Conservation (phyloP, 2,113 vertebrate genomes). For the Onychostoma macrolepis region DNA sequence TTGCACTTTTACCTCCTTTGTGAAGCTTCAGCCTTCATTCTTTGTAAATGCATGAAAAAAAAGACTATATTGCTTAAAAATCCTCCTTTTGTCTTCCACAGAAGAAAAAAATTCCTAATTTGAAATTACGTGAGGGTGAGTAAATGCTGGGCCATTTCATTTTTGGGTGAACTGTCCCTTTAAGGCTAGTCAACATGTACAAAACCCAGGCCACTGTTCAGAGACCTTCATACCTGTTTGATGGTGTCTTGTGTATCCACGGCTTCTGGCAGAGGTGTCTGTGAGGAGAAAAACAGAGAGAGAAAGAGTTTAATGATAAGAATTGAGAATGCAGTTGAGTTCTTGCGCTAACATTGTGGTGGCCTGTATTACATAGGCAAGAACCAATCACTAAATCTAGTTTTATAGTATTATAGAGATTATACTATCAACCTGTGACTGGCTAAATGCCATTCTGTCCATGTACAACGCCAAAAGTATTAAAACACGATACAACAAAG, state of each 20-base stretch:
- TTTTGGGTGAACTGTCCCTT: background rate
- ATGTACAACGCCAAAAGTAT: background rate
- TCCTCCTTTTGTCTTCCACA: background rate
- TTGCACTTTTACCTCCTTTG: background rate
- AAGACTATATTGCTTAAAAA: background rate
- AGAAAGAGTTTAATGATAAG: conserved; percentile 21
- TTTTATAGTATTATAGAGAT: background rate
- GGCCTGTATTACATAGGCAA: background rate
- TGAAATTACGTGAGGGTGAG: background rate
- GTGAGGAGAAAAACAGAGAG: conserved; percentile 34
- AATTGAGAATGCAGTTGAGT: background rate
- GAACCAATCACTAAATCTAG: background rate
- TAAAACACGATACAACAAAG: conserved; percentile 5
- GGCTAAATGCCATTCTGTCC: conserved; percentile 1
- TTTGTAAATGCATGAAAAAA: background rate
- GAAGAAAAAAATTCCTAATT: background rate
- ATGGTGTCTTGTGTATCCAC: conserved; percentile 76
- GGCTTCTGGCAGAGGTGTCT: conserved; percentile 78
- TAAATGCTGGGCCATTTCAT: background rate
- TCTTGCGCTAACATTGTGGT: background rate
- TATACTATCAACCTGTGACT: background rate
- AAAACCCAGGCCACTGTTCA: background rate
- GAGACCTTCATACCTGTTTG: conserved; percentile 72
- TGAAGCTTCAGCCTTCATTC: background rate
- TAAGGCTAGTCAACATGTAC: background rate